These are phyloP conservation scores for Heliconius nattereri DNA, from an alignment of 1,140 invertebrate species.

Conservation along the genomic window DNA sequence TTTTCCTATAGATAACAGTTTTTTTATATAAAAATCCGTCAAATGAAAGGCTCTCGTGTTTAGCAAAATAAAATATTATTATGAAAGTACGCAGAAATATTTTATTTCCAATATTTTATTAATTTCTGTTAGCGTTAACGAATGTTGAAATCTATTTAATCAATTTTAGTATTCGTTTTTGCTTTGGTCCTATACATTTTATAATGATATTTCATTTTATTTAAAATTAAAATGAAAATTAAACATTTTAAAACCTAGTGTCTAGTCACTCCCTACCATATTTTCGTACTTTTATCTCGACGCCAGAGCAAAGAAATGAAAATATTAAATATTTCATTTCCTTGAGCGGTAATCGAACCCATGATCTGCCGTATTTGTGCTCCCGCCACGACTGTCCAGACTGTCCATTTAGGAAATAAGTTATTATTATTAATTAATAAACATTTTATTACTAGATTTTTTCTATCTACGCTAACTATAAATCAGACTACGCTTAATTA, in stretches of 20 bases:
- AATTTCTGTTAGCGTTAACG: background rate
- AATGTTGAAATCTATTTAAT: background rate
- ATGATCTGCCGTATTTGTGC: too few species aligned
- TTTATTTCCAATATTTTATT: background rate
- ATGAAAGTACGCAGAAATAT: background rate
- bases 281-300: too few species aligned
- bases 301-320: too few species aligned
- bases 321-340: too few species aligned
- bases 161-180: background rate
- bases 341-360: too few species aligned
- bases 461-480: conserved; percentile 33
- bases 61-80: background rate
- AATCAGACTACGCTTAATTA: conserved; percentile 57
- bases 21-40: background rate
- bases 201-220: background rate
- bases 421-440: too few species aligned
- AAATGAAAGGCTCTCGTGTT: background rate
- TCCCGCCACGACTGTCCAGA: too few species aligned
- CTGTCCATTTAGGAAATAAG: too few species aligned
- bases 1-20: too few species aligned
- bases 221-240: too few species aligned
- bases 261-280: too few species aligned
- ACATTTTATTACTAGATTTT: background rate
- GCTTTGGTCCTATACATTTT: background rate
- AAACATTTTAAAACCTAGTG: too few species aligned